Base-by-base conservation (phyloP, 2,888 invertebrate species). In the Phrixothrix hirtus region DNA sequence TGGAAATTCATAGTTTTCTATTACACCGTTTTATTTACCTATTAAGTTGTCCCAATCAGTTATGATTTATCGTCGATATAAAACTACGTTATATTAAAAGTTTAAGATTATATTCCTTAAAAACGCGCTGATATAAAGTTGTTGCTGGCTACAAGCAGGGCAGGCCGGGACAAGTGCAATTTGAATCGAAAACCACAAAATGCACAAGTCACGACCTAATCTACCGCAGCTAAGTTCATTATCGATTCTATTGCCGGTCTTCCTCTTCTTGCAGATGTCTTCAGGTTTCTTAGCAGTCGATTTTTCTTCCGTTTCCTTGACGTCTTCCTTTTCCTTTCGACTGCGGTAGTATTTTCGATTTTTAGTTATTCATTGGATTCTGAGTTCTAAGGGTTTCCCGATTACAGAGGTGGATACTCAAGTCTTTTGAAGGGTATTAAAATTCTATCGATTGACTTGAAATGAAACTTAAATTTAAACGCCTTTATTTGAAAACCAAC, bases 81-180 rank as follows among this genome's bases (percentile, higher is more conserved):
- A 21, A 7, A 5, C 21, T 21, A 5, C 7, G 3, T 21, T 21
- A 5, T 21, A 5, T 21, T 21, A 5, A 5, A 21, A 7, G 3
- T 21, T 5, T 21, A 5, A 5, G 3, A 21, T 21, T 7, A 7
- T 21, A 7, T 21, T 7, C 4, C 21, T 5, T 21, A 5, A 3
- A 7, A 21, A 21, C 21, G 21, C 32, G 11, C 4, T 7, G 14
- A 9, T n/a, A 9, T 32, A 32, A 9, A 9, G 11, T 14, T 36
- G 16, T 14, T 14, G 14, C 34, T 2, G n/a, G 25, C 60, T 62
- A 66, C 62, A 57, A 62, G 63, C 62, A 66, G 61, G 60, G 82
- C 81, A 82, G 82, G 82, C 82, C 82, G 82, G 81, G 82, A 81
- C 81, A 79, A 81, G 82, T 82, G 82, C 82, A 82, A 82, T 82